Evolutionary conservation across 2,797 vertebrate genomes (phyloP).

Genomic region (Epinephelus malabaricus): DNA sequence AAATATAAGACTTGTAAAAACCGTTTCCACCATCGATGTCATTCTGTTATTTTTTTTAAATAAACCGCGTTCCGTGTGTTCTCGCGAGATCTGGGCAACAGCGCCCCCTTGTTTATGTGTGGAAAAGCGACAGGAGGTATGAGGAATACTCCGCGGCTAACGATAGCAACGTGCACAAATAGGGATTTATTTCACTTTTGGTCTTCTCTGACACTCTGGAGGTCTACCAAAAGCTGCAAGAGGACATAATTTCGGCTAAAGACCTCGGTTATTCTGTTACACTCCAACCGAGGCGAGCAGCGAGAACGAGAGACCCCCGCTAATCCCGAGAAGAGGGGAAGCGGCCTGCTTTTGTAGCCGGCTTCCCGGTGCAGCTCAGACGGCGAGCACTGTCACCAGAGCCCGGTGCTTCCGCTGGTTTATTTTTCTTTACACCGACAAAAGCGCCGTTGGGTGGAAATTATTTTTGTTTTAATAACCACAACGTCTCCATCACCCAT

Average conservation of each 20-base stretch:
- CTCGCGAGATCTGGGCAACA: slow-evolving; percentile 83
- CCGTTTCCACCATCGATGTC: neutral
- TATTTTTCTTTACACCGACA: slow-evolving; percentile 12
- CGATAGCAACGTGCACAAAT: slow-evolving; percentile 81
- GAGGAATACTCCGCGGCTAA: slow-evolving; percentile 78
- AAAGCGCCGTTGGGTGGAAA: neutral
- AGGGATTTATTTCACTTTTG: slow-evolving; percentile 71
- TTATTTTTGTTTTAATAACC: neutral
- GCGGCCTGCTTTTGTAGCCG: slow-evolving; percentile 85
- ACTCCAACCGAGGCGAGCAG: slow-evolving; percentile 32
- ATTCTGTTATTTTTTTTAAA: slow-evolving; percentile 16
- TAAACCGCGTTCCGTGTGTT: slow-evolving; percentile 28
- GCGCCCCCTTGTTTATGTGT: slow-evolving; percentile 83
- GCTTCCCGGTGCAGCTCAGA: slow-evolving; percentile 68
- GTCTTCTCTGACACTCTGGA: slow-evolving; percentile 1
- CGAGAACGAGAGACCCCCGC: slow-evolving; percentile 35
- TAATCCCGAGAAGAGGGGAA: slow-evolving; percentile 60
- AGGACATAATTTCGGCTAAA: slow-evolving; percentile 1
- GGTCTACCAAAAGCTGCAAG: slow-evolving; percentile 1
- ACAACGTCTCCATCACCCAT: neutral
- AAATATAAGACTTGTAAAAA: neutral
- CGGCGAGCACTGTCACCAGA: slow-evolving; percentile 65
- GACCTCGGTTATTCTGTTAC: slow-evolving; percentile 18
- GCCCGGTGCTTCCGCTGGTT: slow-evolving; percentile 63
- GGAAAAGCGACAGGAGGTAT: slow-evolving; percentile 79